Conservation (phyloP, 2,797 vertebrate genomes). For the Megalops cyprinoides region DNA sequence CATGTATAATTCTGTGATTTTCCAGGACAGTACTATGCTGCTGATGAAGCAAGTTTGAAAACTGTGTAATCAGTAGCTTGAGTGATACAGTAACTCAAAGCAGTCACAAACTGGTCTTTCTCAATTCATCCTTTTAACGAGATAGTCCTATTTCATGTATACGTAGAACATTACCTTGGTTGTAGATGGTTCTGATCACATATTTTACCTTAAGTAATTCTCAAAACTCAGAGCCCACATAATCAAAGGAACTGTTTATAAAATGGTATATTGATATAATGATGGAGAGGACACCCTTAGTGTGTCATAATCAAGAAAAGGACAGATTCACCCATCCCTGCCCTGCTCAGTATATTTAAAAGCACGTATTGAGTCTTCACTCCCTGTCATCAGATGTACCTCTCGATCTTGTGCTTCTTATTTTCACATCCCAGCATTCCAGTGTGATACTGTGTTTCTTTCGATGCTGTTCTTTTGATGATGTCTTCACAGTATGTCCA, state of each 20-base stretch:
- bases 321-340: neutral
- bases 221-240: too few species aligned
- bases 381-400: neutral
- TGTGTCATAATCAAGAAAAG: neutral
- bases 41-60: neutral
- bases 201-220: too few species aligned
- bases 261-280: neutral
- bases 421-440: constrained; percentile 25
- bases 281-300: neutral
- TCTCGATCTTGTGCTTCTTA: constrained; percentile 18
- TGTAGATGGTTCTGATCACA: too few species aligned
- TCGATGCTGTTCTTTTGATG: constrained; percentile 30
- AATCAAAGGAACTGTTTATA: too few species aligned
- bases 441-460: constrained; percentile 33
- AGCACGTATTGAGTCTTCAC: neutral
- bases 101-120: too few species aligned
- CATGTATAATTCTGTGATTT: neutral
- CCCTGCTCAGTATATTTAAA: neutral
- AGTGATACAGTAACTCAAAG: neutral
- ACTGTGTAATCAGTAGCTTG: neutral
- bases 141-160: too few species aligned
- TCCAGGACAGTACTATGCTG: neutral
- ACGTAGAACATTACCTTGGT: too few species aligned
- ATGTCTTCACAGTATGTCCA: constrained; percentile 30
- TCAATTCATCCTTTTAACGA: too few species aligned